These are phyloP conservation scores for Stictonetta naevosa DNA, from an alignment of 2,113 vertebrate species.

Conservation along the genomic window DNA sequence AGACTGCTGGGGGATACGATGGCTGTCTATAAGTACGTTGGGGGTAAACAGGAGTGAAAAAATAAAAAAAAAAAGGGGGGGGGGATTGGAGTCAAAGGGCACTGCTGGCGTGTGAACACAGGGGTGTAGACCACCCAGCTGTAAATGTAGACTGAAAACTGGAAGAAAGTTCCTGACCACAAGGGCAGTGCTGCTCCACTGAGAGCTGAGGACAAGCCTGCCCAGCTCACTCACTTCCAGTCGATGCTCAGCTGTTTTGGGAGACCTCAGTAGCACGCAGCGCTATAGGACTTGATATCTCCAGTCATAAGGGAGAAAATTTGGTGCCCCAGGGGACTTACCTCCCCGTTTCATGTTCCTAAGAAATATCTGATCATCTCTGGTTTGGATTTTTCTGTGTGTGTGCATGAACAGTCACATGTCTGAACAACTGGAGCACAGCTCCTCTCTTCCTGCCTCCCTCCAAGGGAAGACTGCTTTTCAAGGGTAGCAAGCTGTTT, in stretches of 20 bases:
- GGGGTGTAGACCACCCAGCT: neutral
- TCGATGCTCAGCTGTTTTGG: neutral
- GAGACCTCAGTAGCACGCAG: neutral
- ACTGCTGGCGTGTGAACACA: neutral
- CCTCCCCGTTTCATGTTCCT: neutral
- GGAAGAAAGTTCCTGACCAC: neutral
- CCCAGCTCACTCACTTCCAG: neutral
- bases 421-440: neutral
- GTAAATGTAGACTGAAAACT: neutral
- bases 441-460: neutral
- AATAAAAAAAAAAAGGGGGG: too few species aligned
- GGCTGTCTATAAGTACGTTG: neutral
- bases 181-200: neutral
- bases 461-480: neutral
- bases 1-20: neutral
- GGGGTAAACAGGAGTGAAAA: neutral
- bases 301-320: neutral
- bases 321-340: neutral
- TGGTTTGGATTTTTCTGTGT: neutral
- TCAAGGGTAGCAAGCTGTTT: neutral
- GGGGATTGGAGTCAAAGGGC: neutral
- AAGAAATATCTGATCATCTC: neutral
- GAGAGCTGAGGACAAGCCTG: neutral
- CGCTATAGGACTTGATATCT: fast-evolving
- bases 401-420: neutral